Evolutionary conservation across 2,797 vertebrate species (phyloP).

Genomic region (Melanotaenia parkinsoni): DNA sequence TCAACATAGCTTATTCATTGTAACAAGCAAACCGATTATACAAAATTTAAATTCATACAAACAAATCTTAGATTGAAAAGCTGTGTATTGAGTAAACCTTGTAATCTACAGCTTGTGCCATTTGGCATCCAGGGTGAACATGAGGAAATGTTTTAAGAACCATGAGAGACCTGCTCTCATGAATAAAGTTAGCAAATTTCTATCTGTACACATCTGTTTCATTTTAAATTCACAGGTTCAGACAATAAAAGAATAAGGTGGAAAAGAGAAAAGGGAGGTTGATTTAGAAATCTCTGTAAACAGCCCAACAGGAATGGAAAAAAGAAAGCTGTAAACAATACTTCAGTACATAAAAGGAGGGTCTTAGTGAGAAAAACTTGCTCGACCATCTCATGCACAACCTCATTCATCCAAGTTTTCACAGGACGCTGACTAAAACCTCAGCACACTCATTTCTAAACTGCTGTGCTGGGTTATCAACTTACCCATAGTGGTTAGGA

Average conservation of each 20-base stretch:
- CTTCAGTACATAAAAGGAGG: conserved; percentile 20
- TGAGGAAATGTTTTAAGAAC: not conserved
- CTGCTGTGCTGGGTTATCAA: not conserved
- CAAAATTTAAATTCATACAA: conserved; percentile 9
- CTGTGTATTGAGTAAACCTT: not conserved
- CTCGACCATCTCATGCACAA: not conserved
- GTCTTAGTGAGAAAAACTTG: not conserved
- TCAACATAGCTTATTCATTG: conserved; percentile 70
- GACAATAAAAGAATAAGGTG: not conserved
- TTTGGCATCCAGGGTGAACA: conserved; percentile 8
- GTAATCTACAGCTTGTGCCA: conserved; percentile 7
- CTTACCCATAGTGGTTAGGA: not conserved
- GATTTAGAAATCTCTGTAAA: conserved; percentile 11
- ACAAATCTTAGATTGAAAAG: not conserved
- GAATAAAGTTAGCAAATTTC: conserved; percentile 16
- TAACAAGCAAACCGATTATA: conserved; percentile 21
- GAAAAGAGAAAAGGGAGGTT: conserved; percentile 1
- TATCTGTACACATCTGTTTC: not conserved
- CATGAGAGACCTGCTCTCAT: conserved; percentile 80
- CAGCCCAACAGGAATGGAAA: conserved; percentile 4
- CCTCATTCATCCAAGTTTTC: conserved; percentile 20
- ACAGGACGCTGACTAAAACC: conserved; percentile 5
- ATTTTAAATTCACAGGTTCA: conserved; percentile 27
- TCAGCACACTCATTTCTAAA: not conserved
- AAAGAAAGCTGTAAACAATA: conserved; percentile 43